Evolutionary conservation across 2,113 vertebrate genomes (phyloP), one percentile per base, ranked within the genome.

Genomic region (Neomonachus schauinslandi): DNA sequence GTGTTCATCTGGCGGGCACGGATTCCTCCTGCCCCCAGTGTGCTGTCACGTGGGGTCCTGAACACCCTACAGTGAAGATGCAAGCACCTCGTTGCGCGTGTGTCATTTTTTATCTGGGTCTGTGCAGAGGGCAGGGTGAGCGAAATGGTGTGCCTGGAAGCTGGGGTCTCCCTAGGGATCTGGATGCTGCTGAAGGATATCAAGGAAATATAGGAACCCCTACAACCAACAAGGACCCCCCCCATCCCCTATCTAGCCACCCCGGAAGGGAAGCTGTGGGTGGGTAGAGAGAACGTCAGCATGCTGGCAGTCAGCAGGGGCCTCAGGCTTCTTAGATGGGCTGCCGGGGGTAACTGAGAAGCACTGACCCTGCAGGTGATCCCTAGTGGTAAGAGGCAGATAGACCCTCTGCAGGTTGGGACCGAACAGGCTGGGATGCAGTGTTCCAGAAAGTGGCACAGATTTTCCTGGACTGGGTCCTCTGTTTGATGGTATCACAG

Each of bases 311-410:
- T 63, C 61, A 72, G 74, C 36, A 33, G 18, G 46, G 19, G 0
- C n/a, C 21, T 22, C 9, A 1, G 1, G 39, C 24, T 12, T 53
- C 36, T 36, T 74, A 0, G 22, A 0, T 26, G 53, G 42, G 19
- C 31, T 46, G 31, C 24, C 5, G 67, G 5, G 22, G 3, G 53
- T 36, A 2, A 10, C 49, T 7, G 55, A n/a, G 51, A 15, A 65
- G 36, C 71, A 10, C 46, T 59, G 1, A 11, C 5, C 16, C 51
- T 42, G 2, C 18, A 4, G 15, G 28, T 39, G 77, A n/a, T 2
- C 18, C 2, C 79, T 14, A 10, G 51, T 1, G 2, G 31, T 18
- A 19, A 14, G 26, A 16, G 42, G 33, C n/a, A 36, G 2, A 10
- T 24, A 19, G 57, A 53, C 5, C 2, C 59, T 55, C 51, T 33